phyloP scores from a whole-genome alignment of 2,113 vertebrate genomes.

The Benitochromis conjunctus region DNA sequence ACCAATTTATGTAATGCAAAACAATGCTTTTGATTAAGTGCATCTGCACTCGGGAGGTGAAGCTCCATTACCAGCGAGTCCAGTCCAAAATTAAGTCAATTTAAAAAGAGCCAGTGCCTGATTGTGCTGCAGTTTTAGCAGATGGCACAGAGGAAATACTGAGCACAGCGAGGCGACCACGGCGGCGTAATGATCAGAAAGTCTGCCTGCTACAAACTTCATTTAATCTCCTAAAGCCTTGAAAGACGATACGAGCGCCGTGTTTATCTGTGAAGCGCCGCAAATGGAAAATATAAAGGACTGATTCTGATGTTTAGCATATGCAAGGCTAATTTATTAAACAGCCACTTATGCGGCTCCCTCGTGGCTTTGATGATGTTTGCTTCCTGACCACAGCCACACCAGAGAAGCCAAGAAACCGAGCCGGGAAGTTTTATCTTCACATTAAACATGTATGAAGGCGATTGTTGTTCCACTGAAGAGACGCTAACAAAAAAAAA shows the following conservation, averaged over 20 bases:
- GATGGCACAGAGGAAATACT: background rate
- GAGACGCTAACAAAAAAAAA: background rate
- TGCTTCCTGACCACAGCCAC: background rate
- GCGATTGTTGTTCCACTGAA: background rate
- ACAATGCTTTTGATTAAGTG: background rate
- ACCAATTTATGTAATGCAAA: background rate
- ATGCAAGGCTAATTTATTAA: background rate
- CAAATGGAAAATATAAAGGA: background rate
- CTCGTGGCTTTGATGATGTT: background rate
- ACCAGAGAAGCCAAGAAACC: background rate
- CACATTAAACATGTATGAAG: background rate
- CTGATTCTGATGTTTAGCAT: background rate
- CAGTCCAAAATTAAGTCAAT: background rate
- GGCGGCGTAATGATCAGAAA: background rate
- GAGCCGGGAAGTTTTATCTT: background rate
- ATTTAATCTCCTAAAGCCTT: background rate
- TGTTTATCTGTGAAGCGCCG: background rate
- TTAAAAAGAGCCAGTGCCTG: background rate
- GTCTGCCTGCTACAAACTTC: background rate
- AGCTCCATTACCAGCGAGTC: background rate
- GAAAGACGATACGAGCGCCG: background rate
- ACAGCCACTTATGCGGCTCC: background rate
- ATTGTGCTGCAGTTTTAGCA: background rate
- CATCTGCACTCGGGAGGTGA: background rate
- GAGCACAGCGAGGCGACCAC: background rate